phyloP scores from a whole-genome alignment of 1,140 invertebrate genomes.

The Palaemon carinicauda region DNA sequence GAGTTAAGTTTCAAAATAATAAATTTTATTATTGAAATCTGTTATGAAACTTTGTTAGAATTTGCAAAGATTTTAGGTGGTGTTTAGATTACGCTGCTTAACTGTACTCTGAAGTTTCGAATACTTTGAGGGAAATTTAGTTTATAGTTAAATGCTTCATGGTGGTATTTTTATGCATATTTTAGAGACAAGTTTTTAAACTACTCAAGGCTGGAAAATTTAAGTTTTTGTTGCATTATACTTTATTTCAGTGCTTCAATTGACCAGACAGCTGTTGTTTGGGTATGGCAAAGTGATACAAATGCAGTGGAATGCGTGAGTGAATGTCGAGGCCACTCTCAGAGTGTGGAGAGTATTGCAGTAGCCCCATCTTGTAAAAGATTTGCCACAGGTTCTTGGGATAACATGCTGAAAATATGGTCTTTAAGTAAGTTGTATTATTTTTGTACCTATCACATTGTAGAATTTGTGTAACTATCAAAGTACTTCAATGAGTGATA shows the following conservation, averaged over 20 bases:
- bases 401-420: constrained; percentile 74
- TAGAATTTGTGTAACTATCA: no score
- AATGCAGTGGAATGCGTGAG: constrained; percentile 84
- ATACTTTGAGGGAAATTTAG: no score
- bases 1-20: no score
- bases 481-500: no score
- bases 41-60: no score
- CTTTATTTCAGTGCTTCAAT: constrained; percentile 72
- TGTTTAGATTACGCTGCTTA: no score
- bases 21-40: no score
- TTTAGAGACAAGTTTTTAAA: background rate
- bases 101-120: no score
- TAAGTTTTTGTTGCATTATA: background rate
- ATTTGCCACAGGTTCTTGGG: constrained; percentile 94
- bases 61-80: no score
- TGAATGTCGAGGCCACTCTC: constrained; percentile 86
- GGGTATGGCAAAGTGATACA: constrained; percentile 82
- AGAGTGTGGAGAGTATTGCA: constrained; percentile 85
- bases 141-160: no score
- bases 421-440: constrained; percentile 49
- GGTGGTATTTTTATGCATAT: no score
- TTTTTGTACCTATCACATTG: background rate
- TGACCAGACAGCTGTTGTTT: constrained; percentile 90
- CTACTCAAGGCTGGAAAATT: background rate
- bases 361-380: constrained; percentile 73